Evolutionary conservation across 2,113 vertebrate genomes (phyloP).

Genomic region (Trinectes maculatus): DNA sequence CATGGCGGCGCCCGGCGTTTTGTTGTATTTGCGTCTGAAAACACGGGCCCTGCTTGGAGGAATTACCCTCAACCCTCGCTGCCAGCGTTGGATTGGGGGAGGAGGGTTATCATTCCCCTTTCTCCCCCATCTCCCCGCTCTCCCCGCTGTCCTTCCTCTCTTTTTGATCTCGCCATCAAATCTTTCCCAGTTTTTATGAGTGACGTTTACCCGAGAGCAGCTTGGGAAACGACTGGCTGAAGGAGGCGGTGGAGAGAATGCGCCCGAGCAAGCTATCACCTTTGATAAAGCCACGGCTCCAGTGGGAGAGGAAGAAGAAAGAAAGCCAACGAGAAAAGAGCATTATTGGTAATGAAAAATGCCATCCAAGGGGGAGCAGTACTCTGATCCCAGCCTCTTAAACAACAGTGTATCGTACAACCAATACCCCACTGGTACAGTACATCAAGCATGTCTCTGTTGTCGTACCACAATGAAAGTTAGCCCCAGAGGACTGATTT

Average conservation of each 20-base stretch:
- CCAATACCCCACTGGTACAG: conserved; percentile 51
- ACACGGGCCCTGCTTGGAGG: conserved; percentile 66
- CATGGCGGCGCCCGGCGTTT: conserved; percentile 69
- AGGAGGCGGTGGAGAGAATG: conserved; percentile 80
- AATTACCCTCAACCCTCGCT: conserved; percentile 69
- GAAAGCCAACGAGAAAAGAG: conserved; percentile 66
- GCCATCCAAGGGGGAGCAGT: conserved; percentile 54
- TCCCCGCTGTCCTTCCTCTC: conserved; percentile 67
- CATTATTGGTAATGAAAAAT: conserved; percentile 76
- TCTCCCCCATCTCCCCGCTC: conserved; percentile 21
- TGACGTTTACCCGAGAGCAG: conserved; percentile 75
- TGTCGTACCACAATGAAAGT: conserved; percentile 39
- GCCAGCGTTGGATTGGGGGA: conserved; percentile 60
- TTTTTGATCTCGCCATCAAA: conserved; percentile 84
- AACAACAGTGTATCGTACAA: conserved; percentile 61
- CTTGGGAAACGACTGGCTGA: conserved; percentile 69
- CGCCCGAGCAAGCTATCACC: conserved; percentile 78
- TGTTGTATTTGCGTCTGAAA: conserved; percentile 79
- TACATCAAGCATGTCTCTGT: conserved; percentile 61
- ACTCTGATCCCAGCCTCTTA: conserved; percentile 73
- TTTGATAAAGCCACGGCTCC: conserved; percentile 77
- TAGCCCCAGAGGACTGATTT: conserved; percentile 64
- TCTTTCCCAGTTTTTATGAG: conserved; percentile 72
- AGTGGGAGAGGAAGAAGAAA: conserved; percentile 72
- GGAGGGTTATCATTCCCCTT: conserved; percentile 49